These are phyloP conservation scores for Apus apus DNA, from an alignment of 2,113 vertebrate species.

Conservation along the genomic window DNA sequence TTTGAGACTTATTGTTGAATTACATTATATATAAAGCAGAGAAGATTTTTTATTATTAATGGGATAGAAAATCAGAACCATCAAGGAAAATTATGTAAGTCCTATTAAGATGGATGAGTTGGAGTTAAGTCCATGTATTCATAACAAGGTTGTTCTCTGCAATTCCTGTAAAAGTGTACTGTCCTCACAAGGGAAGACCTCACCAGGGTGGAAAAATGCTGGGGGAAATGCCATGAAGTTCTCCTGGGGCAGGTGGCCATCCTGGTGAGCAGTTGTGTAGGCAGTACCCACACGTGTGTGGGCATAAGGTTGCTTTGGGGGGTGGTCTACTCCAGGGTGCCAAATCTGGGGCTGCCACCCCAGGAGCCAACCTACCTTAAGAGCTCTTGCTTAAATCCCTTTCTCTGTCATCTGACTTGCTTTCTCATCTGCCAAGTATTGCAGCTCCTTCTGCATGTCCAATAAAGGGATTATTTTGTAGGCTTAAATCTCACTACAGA, in stretches of 20 bases:
- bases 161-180: neutral
- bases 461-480: neutral
- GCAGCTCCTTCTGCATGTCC: neutral
- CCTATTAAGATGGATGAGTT: slow-evolving; percentile 57
- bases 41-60: slow-evolving; percentile 65
- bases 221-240: neutral
- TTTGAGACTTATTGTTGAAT: slow-evolving; percentile 57
- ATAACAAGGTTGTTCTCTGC: neutral
- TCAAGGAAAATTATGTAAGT: slow-evolving; percentile 53
- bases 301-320: neutral
- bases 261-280: neutral
- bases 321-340: neutral
- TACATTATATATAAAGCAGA: slow-evolving; percentile 68
- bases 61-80: slow-evolving; percentile 65
- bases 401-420: neutral
- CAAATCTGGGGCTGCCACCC: neutral
- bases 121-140: neutral
- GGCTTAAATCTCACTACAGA: slow-evolving; percentile 33
- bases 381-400: neutral
- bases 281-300: neutral
- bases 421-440: slow-evolving; percentile 7
- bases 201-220: neutral
- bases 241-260: neutral
- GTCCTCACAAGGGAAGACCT: neutral
- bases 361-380: neutral